These are phyloP conservation scores for Eupelmus urozonus DNA, from an alignment of 2,888 invertebrate species.

Conservation along the genomic window DNA sequence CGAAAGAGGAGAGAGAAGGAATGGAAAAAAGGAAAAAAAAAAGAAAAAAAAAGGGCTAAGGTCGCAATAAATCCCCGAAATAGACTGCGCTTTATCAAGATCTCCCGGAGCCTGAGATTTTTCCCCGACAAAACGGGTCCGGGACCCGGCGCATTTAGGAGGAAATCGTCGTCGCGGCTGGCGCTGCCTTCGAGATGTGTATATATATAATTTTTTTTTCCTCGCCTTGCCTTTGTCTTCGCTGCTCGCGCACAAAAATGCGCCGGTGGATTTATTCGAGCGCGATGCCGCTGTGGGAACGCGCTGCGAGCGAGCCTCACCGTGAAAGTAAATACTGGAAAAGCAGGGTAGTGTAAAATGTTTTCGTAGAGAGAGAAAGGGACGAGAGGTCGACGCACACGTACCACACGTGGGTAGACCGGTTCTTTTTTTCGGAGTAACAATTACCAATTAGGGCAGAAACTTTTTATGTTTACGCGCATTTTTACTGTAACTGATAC, in stretches of 20 bases:
- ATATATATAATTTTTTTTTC: background rate
- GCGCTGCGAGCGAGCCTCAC: background rate
- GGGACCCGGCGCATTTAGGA: slow-evolving; percentile 23
- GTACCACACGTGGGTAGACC: background rate
- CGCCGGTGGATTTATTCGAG: slow-evolving; percentile 1
- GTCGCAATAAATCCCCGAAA: slow-evolving; percentile 50
- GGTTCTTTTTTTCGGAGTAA: slow-evolving; percentile 17
- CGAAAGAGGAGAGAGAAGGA: background rate
- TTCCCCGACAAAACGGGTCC: slow-evolving; percentile 32
- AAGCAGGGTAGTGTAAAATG: slow-evolving; percentile 4
- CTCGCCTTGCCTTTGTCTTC: background rate
- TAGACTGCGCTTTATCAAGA: slow-evolving; percentile 51
- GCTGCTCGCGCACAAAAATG: background rate
- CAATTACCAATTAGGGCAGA: background rate
- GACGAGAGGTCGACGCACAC: background rate
- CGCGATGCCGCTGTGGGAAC: slow-evolving; percentile 2
- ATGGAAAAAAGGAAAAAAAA: slow-evolving; percentile 4
- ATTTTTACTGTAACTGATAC: too few species aligned
- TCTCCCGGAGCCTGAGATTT: slow-evolving; percentile 36
- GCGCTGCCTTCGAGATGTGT: background rate
- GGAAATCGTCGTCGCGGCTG: slow-evolving; percentile 28
- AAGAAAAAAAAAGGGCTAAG: slow-evolving; percentile 19
- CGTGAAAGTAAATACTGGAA: slow-evolving; percentile 38
- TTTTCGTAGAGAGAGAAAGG: too few species aligned
- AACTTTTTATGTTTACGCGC: slow-evolving; percentile 13